phyloP scores from a whole-genome alignment of 2,797 vertebrate genomes.

The Lepus townsendii region DNA sequence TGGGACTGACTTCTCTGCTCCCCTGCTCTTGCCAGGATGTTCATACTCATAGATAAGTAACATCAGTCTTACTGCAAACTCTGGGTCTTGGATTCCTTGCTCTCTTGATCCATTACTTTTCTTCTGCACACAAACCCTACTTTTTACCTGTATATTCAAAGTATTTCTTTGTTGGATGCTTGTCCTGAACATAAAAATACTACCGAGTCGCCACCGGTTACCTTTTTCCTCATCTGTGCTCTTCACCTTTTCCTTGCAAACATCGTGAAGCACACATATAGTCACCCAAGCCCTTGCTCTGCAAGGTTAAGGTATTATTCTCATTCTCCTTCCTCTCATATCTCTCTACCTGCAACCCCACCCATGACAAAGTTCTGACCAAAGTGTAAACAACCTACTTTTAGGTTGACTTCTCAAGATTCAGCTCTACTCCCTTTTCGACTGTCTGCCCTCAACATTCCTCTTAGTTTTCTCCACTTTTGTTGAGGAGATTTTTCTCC shows the following conservation, averaged over 20 bases:
- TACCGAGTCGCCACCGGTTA: neutral
- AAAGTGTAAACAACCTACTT: neutral
- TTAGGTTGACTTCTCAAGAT: neutral
- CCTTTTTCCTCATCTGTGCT: neutral
- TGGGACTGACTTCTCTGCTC: neutral
- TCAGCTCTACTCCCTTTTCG: neutral
- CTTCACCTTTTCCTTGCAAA: neutral
- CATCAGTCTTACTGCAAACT: neutral
- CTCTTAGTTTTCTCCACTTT: neutral
- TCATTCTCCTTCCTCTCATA: neutral
- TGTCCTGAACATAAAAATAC: neutral
- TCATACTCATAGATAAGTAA: neutral
- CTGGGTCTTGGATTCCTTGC: neutral
- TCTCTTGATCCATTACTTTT: neutral
- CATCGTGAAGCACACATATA: neutral
- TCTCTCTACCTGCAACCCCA: neutral
- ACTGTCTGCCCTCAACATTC: neutral
- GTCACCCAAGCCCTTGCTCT: neutral
- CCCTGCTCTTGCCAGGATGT: too few relatives aligned
- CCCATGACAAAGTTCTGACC: neutral
- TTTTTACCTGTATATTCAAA: neutral
- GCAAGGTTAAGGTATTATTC: neutral
- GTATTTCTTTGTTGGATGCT: constrained; percentile 10
- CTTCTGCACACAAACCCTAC: neutral
- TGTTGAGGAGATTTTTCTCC: neutral